These are phyloP conservation scores for Drosophila neoperkinsi DNA, from an alignment of 2,888 invertebrate genomes.

Conservation along the genomic window DNA sequence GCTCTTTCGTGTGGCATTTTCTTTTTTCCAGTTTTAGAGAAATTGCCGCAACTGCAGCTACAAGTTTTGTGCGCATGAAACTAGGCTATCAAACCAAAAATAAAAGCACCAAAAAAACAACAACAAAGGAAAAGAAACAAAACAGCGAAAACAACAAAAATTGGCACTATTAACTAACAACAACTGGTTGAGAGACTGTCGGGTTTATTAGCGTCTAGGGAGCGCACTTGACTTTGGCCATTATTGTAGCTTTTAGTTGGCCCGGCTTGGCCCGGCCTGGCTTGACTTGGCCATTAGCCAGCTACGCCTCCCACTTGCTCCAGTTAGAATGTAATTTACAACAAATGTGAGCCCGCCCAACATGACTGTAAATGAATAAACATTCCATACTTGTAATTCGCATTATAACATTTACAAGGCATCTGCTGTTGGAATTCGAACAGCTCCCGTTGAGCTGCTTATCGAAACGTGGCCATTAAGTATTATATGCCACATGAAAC, in stretches of 20 bases:
- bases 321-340: slow-evolving; percentile 29
- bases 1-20: background rate
- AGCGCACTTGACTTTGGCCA: slow-evolving; percentile 55
- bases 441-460: slow-evolving; percentile 54
- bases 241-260: slow-evolving; percentile 38
- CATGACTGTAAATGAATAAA: slow-evolving; percentile 50
- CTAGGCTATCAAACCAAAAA: slow-evolving; percentile 49
- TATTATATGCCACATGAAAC: slow-evolving; percentile 43
- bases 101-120: background rate
- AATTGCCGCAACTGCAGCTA: slow-evolving; percentile 37
- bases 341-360: slow-evolving; percentile 30
- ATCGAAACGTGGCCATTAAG: slow-evolving; percentile 59
- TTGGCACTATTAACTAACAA: slow-evolving; percentile 42
- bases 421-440: slow-evolving; percentile 8
- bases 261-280: background rate
- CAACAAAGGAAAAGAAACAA: background rate
- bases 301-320: slow-evolving; percentile 21
- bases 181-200: slow-evolving; percentile 42
- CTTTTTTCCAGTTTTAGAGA: background rate
- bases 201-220: slow-evolving; percentile 63
- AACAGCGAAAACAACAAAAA: slow-evolving; percentile 40
- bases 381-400: slow-evolving; percentile 11
- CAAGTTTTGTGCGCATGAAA: slow-evolving; percentile 57
- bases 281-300: slow-evolving; percentile 12
- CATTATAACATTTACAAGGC: slow-evolving; percentile 31